Evolutionary conservation across 2,797 vertebrate genomes (phyloP), one percentile per base, ranked within the genome.

Genomic region (Cyprinella venusta): DNA sequence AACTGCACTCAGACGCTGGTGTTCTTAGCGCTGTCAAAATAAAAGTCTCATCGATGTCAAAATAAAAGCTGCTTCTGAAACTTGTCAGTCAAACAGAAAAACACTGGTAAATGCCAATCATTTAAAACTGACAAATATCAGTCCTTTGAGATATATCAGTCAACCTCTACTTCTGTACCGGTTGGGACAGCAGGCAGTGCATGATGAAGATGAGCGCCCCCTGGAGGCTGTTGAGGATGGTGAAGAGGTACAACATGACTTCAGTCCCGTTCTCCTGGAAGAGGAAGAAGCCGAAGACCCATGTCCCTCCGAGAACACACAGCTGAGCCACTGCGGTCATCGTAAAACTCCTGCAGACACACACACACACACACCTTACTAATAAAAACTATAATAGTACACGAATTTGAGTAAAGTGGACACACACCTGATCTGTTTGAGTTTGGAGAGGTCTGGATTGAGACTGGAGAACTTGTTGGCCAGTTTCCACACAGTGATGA

Each of bases 151-250:
- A 48, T 48, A 48, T 48, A 48, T 16, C 4, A 3, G 45, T 48
- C 45, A 4, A 45, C 42, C 10, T 1, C 42, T 45, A 45, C 42
- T 12, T 45, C 42, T 4, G 50, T 48, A 97, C 96, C 95, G 93
- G 94, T 91, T 95, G 96, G 8, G 95, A 96, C 87, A 97, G 90
- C 8, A 97, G 89, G 81, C 96, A 97, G 91, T 97, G 95, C 90
- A 96, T 92, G 88, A 96, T 0, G 18, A 96, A 97, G 82, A 98
- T 91, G 85, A 97, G 93, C 24, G 90, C 84, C n/a, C 97, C 97
- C 88, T 97, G 96, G 6, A 97, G 90, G 88, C 93, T 94, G 93
- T 96, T 97, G 88, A 96, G 91, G 86, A 96, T 83, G 13, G 93
- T 95, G 91, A 97, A 97, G 86, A 93, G 84, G 65, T 97, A 98